Base-by-base conservation (phyloP, 2,797 vertebrate genomes). In the Tokudaia tokunoshimensis region DNA sequence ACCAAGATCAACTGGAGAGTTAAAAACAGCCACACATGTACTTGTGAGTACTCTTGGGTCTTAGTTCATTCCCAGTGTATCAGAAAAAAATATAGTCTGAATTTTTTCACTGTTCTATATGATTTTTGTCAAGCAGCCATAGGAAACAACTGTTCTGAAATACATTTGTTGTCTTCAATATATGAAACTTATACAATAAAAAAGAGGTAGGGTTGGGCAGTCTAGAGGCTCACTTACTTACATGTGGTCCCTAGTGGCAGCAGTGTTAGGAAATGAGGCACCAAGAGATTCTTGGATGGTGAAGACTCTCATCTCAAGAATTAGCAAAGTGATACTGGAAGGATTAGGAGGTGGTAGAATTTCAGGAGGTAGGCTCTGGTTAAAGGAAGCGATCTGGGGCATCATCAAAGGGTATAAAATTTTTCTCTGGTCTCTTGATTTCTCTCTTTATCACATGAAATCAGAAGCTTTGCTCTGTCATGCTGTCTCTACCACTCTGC, bases 71-170 rank as follows among this genome's bases (percentile, higher is more conserved):
- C 70, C 31, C 52, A 86, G n/a, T 91, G 26, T 87, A 70, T 93
- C 55, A 78, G 67, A 34, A 70, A n/a, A 52, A 81, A 50, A 19
- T 75, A 76, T 5, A 89, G 70, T 70, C 34, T 85, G 0, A 83
- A 47, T 50, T 31, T 92, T 94, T 93, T 86, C 11, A 81, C 55
- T 84, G 14, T 47, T 70, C 19, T 91, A 57, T 57, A 10, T 41
- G 34, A 57, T 85, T 95, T 95, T 93, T 84, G 19, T 87, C 84
- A 95, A 95, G 20, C 14, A 95, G 29, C 29, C 76, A 91, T 89
- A 78, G 67, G 65, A 88, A 87, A 88, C 29, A n/a, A 61, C 44
- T 89, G 20, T 31, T 87, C 83, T 55, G 81, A 61, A 94, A 86
- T 89, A n/a, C 15, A 65, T 10, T 47, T 52, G 44, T 22, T 90